A percentile compares a stretch with the other conserved stretches of the same genome.
Evolutionary conservation across 2,888 invertebrate genomes (phyloP).

Genomic region (Laothoe populi): DNA sequence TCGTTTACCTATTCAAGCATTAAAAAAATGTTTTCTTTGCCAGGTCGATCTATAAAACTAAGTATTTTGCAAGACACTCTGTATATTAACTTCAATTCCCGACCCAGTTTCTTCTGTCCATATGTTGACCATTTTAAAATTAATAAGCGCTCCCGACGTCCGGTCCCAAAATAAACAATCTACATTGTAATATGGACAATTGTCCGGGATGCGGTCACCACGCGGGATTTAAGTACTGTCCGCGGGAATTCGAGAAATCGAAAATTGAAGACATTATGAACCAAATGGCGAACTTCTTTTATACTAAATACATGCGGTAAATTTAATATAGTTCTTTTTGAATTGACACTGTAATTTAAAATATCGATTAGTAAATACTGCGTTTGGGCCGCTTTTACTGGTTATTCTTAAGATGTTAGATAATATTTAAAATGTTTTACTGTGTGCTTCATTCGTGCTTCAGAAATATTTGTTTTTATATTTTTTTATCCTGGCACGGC

Average conservation of each 20-base stretch:
- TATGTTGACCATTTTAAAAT: conserved; percentile 9
- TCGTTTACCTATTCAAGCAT: too few relatives aligned
- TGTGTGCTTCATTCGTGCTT: too few relatives aligned
- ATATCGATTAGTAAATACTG: too few relatives aligned
- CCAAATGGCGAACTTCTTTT: background rate
- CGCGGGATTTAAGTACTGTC: background rate
- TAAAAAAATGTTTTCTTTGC: background rate
- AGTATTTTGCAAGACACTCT: background rate
- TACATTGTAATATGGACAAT: conserved; percentile 4
- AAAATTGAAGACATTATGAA: background rate
- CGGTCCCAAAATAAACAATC: conserved; percentile 15
- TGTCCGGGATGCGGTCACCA: conserved; percentile 13
- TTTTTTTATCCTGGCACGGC: too few relatives aligned
- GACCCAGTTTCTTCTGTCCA: conserved; percentile 2
- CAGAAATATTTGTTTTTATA: too few relatives aligned
- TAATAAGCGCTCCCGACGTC: conserved; percentile 8
- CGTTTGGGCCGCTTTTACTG: too few relatives aligned
- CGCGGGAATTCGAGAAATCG: conserved; percentile 1
- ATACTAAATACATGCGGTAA: too few relatives aligned
- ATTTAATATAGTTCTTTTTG: too few relatives aligned
- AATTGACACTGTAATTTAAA: too few relatives aligned
- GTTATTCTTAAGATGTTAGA: too few relatives aligned
- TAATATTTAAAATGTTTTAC: too few relatives aligned
- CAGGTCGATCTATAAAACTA: background rate
- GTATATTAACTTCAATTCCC: background rate